These are phyloP conservation scores for Andrena dorsata DNA, from an alignment of 2,888 invertebrate species.

Conservation along the genomic window DNA sequence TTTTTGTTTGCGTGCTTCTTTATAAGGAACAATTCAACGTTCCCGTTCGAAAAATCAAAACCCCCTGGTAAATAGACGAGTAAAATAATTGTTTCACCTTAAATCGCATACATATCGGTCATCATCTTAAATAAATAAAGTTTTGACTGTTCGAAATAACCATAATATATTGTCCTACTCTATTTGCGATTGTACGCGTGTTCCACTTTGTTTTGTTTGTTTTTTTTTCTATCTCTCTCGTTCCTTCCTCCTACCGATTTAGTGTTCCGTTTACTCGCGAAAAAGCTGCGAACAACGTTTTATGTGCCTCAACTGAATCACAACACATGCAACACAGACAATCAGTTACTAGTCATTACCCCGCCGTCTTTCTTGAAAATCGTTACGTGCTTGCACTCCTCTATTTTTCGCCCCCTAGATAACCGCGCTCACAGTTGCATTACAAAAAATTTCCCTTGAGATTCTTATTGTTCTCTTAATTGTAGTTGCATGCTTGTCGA, in stretches of 20 bases:
- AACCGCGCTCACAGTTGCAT: constrained; percentile 13
- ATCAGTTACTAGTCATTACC: constrained; percentile 31
- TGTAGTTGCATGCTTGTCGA: constrained; percentile 48
- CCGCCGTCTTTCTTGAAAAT: constrained; percentile 22
- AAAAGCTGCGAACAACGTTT: constrained; percentile 17
- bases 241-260: background rate
- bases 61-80: constrained; percentile 74
- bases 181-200: constrained; percentile 54
- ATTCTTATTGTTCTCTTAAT: constrained; percentile 52
- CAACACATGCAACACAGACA: constrained; percentile 47
- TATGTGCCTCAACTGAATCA: constrained; percentile 33
- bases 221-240: background rate
- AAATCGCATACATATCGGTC: constrained; percentile 61
- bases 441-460: constrained; percentile 54
- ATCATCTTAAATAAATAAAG: constrained; percentile 73
- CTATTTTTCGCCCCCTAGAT: background rate
- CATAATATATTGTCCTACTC: constrained; percentile 72
- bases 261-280: constrained; percentile 20
- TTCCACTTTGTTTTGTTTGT: constrained; percentile 18
- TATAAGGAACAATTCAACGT: constrained; percentile 39
- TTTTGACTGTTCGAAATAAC: constrained; percentile 70
- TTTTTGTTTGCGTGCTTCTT: background rate
- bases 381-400: constrained; percentile 11
- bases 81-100: constrained; percentile 70
- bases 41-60: constrained; percentile 72